Conservation (phyloP, 2,888 invertebrate species). For the Villa cingulata region DNA sequence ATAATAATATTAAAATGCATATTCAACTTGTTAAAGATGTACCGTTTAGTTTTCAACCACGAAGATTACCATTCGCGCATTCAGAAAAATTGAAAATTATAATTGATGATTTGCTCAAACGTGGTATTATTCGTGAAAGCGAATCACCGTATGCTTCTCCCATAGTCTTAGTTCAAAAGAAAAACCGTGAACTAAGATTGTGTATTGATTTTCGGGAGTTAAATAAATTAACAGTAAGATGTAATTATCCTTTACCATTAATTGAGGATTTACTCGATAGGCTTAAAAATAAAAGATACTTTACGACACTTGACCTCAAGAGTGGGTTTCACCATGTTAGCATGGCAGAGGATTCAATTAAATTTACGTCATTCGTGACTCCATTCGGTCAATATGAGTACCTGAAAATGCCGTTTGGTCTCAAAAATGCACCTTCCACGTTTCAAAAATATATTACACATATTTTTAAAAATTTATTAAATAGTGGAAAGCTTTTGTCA, state of each 20-base stretch:
- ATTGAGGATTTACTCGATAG: constrained; percentile 8
- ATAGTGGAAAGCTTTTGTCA: background rate
- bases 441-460: constrained; percentile 13
- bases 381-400: constrained; percentile 14
- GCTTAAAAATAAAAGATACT: constrained; percentile 11
- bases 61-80: too few relatives aligned
- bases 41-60: too few relatives aligned
- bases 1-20: too few relatives aligned
- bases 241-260: constrained; percentile 7
- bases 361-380: constrained; percentile 15
- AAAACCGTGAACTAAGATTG: too few relatives aligned
- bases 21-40: too few relatives aligned
- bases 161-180: too few relatives aligned
- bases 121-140: too few relatives aligned
- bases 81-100: too few relatives aligned
- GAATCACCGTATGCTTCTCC: too few relatives aligned
- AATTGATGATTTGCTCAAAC: too few relatives aligned
- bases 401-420: constrained; percentile 13
- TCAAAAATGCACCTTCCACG: constrained; percentile 12
- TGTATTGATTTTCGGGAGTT: too few relatives aligned
- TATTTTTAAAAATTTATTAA: background rate
- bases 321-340: constrained; percentile 14
- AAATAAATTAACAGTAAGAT: constrained; percentile 4
- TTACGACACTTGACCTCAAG: constrained; percentile 12
- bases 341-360: constrained; percentile 9